A percentile compares a stretch with the other conserved stretches of the same genome.
Conservation (phyloP, 2,888 invertebrate genomes). For the Phaonia tiefii region DNA sequence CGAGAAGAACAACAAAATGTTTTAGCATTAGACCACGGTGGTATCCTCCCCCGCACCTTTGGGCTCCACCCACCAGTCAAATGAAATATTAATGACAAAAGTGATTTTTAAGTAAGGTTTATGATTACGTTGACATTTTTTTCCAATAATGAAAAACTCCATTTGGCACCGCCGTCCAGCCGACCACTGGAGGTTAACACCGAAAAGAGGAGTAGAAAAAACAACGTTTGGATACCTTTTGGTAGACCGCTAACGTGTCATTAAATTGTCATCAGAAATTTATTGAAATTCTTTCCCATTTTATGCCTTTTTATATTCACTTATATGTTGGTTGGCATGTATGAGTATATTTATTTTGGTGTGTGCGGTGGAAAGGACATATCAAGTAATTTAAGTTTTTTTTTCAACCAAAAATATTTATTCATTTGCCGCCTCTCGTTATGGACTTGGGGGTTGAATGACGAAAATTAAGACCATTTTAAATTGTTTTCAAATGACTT, state of each 20-base stretch:
- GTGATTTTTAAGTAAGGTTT: constrained; percentile 68
- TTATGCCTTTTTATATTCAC: no score
- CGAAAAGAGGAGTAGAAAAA: background rate
- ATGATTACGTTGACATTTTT: constrained; percentile 65
- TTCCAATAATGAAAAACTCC: constrained; percentile 15
- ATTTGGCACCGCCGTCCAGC: background rate
- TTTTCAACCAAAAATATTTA: background rate
- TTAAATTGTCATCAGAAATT: constrained; percentile 67
- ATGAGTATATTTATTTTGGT: constrained; percentile 6
- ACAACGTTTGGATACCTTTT: constrained; percentile 15
- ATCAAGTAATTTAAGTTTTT: constrained; percentile 41
- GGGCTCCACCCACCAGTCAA: constrained; percentile 45
- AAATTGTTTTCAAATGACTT: no score
- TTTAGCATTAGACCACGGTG: constrained; percentile 28
- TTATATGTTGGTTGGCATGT: no score
- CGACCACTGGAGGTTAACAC: background rate
- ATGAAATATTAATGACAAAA: constrained; percentile 69
- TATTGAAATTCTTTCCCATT: constrained; percentile 62
- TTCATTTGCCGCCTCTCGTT: no score
- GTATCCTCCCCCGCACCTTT: background rate
- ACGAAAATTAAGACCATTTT: no score
- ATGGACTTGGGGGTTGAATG: no score
- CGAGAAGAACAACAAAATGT: background rate
- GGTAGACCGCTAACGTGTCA: constrained; percentile 60
- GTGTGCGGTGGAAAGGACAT: background rate